Evolutionary conservation across 2,797 vertebrate species (phyloP).

Genomic region (Tokudaia tokunoshimensis): DNA sequence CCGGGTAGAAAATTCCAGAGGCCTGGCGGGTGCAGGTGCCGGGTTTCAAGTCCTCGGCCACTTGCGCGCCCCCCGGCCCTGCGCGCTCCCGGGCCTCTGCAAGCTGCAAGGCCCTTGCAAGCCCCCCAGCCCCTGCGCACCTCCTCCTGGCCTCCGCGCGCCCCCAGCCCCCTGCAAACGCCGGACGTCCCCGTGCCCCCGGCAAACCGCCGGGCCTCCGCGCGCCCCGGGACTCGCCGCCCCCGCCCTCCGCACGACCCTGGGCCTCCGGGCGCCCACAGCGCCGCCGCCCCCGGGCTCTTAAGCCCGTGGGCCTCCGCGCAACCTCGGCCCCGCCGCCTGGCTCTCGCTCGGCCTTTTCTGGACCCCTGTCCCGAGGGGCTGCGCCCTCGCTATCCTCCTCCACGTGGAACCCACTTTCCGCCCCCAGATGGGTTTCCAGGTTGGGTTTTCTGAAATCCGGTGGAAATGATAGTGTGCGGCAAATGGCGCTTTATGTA

Average conservation of each 20-base stretch:
- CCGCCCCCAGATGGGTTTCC: neutral
- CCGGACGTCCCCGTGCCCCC: conserved; percentile 23
- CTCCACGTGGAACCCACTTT: neutral
- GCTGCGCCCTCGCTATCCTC: neutral
- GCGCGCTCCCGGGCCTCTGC: neutral
- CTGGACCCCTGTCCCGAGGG: neutral
- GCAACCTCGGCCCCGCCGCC: neutral
- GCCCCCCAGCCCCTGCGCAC: neutral
- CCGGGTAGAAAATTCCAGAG: conserved; percentile 64
- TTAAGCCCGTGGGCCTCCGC: neutral
- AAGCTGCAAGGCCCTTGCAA: neutral
- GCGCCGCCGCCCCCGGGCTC: neutral
- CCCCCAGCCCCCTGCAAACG: neutral
- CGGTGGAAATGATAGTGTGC: conserved; percentile 7
- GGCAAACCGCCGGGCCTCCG: too few relatives aligned
- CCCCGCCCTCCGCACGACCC: neutral
- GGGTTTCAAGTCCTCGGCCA: neutral
- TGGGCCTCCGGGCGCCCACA: neutral
- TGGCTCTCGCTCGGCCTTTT: neutral
- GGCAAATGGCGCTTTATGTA: conserved; percentile 75
- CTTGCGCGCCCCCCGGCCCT: neutral
- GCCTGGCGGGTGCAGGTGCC: neutral
- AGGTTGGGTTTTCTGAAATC: conserved; percentile 53
- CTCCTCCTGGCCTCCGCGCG: neutral
- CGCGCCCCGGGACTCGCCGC: neutral